These are phyloP conservation scores for Drosophila insularis DNA, from an alignment of 1,140 invertebrate genomes.

Conservation along the genomic window DNA sequence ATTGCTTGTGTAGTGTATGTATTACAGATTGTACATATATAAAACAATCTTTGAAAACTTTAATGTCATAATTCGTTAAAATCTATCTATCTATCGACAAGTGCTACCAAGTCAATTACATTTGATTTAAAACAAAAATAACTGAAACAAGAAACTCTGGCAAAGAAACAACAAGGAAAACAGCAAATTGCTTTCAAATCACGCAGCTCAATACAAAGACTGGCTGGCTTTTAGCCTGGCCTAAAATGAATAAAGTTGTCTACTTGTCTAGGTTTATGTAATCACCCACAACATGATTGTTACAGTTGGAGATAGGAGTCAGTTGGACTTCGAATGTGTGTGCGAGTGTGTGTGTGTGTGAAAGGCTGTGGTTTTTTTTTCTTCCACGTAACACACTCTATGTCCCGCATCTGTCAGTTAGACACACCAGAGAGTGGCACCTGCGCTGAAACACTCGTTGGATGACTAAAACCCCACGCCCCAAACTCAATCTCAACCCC, in stretches of 20 bases:
- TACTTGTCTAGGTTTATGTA: conserved; percentile 69
- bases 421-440: conserved; percentile 34
- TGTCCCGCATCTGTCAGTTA: conserved; percentile 48
- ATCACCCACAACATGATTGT: conserved; percentile 78
- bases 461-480: not conserved
- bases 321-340: too few relatives aligned
- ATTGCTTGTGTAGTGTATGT: not conserved
- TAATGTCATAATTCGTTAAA: conserved; percentile 8
- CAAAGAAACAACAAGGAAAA: conserved; percentile 31
- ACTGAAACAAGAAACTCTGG: not conserved
- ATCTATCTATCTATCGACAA: conserved; percentile 3
- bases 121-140: conserved; percentile 16
- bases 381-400: conserved; percentile 16
- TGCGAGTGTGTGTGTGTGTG: too few relatives aligned
- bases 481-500: conserved; percentile 10
- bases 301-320: conserved; percentile 45
- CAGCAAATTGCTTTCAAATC: conserved; percentile 73
- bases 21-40: not conserved
- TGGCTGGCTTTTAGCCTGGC: conserved; percentile 29
- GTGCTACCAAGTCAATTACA: conserved; percentile 6
- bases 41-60: conserved; percentile 4
- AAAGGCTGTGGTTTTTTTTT: conserved; percentile 8
- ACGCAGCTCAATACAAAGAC: conserved; percentile 37
- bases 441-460: conserved; percentile 16
- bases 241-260: conserved; percentile 65